These are phyloP conservation scores for Dermolepida albohirtum DNA, from an alignment of 2,888 invertebrate species.

Conservation along the genomic window DNA sequence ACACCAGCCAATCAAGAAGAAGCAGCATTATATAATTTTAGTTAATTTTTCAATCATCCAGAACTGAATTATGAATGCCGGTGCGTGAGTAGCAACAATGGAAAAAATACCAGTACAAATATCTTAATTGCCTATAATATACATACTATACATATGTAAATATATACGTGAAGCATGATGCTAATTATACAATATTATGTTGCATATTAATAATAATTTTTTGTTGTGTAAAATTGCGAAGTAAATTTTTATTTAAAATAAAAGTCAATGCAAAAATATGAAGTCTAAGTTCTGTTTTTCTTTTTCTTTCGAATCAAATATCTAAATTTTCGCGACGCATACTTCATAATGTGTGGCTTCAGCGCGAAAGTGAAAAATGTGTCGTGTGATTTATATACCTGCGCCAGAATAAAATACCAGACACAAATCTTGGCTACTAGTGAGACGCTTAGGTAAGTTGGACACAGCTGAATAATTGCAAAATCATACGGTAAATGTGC, in stretches of 20 bases:
- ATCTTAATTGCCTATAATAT: slow-evolving; percentile 46
- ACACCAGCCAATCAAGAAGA: slow-evolving; percentile 3
- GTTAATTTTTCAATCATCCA: slow-evolving; percentile 22
- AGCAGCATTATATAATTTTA: slow-evolving; percentile 5
- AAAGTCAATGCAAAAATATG: slow-evolving; percentile 43
- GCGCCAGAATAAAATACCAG: background rate
- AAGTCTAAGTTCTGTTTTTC: slow-evolving; percentile 38
- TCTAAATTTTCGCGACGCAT: background rate
- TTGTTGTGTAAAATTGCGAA: slow-evolving; percentile 47
- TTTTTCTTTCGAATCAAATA: slow-evolving; percentile 3
- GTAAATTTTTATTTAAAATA: slow-evolving; percentile 47
- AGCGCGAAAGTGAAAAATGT: slow-evolving; percentile 17
- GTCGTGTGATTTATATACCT: slow-evolving; percentile 22
- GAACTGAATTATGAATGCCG: slow-evolving; percentile 38
- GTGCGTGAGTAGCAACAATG: slow-evolving; percentile 38
- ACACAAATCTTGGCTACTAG: slow-evolving; percentile 14
- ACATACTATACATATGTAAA: slow-evolving; percentile 46
- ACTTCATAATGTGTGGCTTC: background rate
- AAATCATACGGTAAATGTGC: slow-evolving; percentile 22
- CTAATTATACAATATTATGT: slow-evolving; percentile 47
- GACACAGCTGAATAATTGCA: slow-evolving; percentile 18
- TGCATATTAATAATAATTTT: slow-evolving; percentile 46
- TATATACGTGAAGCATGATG: slow-evolving; percentile 46
- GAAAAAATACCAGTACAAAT: slow-evolving; percentile 46
- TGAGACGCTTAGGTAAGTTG: slow-evolving; percentile 11